These are phyloP conservation scores for Acleris cristana DNA, from an alignment of 2,888 invertebrate genomes.

Conservation along the genomic window DNA sequence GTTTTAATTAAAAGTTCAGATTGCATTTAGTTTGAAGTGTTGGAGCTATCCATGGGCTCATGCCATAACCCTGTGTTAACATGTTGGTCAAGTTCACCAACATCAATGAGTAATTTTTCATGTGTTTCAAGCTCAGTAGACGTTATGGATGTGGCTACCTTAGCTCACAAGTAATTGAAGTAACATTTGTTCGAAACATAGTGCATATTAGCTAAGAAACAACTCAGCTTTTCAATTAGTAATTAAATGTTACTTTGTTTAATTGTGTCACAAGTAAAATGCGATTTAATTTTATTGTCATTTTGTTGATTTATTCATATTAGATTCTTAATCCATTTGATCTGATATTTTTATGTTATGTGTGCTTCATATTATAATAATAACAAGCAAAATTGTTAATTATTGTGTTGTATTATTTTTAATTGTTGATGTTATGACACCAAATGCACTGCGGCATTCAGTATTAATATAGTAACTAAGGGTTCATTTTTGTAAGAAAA, in stretches of 20 bases:
- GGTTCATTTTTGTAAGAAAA: no score
- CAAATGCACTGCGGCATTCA: conserved; percentile 10
- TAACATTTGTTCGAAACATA: no score
- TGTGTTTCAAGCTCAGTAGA: no score
- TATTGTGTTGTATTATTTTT: conserved; percentile 32
- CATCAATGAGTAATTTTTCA: no score
- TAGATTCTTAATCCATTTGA: conserved; percentile 15
- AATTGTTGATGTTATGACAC: conserved; percentile 30
- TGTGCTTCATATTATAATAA: conserved; percentile 19
- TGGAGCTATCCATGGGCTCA: background rate
- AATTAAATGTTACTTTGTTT: no score
- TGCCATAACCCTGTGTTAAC: no score
- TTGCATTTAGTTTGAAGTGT: conserved; percentile 14
- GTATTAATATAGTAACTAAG: background rate
- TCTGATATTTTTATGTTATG: conserved; percentile 17
- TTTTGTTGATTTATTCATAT: conserved; percentile 26
- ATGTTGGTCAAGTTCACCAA: no score
- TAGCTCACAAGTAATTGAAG: no score
- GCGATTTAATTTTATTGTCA: background rate
- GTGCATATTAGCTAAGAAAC: no score
- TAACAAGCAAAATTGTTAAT: conserved; percentile 35
- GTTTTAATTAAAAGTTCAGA: conserved; percentile 8
- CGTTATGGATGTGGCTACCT: no score
- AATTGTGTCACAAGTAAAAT: background rate
- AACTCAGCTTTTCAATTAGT: no score